phyloP scores from a whole-genome alignment of 2,113 vertebrate genomes.

The Myrmecophaga tridactyla region DNA sequence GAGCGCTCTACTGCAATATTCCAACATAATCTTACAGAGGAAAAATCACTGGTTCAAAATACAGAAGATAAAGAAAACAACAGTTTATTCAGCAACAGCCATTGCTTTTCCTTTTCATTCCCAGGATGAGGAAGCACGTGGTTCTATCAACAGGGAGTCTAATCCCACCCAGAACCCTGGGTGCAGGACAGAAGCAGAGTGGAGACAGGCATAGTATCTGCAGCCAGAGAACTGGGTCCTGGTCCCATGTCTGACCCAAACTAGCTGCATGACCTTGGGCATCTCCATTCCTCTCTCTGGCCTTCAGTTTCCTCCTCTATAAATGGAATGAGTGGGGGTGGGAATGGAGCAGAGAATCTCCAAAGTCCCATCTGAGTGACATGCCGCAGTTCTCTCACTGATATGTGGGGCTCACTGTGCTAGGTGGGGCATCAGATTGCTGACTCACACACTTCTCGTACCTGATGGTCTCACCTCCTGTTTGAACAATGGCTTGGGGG shows the following conservation, averaged over 20 bases:
- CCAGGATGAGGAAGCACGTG: constrained; percentile 21
- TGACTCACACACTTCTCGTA: not conserved
- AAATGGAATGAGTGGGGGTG: not conserved
- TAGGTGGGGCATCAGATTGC: not conserved
- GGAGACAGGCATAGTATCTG: not conserved
- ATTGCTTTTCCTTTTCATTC: not conserved
- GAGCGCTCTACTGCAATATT: not conserved
- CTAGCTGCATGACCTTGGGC: not conserved
- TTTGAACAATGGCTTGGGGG: not conserved
- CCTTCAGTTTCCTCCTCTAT: not conserved
- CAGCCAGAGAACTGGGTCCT: not conserved
- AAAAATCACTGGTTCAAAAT: not conserved
- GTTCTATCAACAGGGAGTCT: not conserved
- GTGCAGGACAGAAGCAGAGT: not conserved
- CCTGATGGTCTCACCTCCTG: not conserved
- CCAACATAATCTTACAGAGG: not conserved
- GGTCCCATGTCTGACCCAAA: not conserved
- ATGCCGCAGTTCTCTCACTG: not conserved
- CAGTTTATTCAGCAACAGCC: not conserved
- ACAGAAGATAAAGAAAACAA: not conserved
- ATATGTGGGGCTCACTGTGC: not conserved
- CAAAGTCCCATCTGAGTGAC: not conserved
- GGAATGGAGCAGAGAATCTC: not conserved
- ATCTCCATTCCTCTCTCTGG: not conserved
- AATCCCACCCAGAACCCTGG: too few species aligned